Evolutionary conservation across 2,888 invertebrate genomes (phyloP).

Genomic region (Hanleya hanleyi): DNA sequence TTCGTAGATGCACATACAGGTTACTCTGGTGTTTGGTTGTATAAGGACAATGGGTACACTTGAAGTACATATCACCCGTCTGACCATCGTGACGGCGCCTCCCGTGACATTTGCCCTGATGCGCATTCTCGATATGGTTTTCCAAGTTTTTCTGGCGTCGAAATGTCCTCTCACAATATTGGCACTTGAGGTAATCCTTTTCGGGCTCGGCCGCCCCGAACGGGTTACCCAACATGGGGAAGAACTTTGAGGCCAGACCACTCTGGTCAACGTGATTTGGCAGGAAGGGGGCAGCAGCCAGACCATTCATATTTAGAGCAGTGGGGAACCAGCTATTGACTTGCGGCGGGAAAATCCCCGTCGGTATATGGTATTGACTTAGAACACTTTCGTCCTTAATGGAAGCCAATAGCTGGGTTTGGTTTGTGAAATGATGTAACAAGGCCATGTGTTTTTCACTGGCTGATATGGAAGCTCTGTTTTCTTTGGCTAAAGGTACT

Average conservation of each 20-base stretch:
- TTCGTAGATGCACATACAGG: constrained; percentile 71
- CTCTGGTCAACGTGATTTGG: constrained; percentile 50
- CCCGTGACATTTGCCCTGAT: constrained; percentile 66
- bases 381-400: constrained; percentile 2
- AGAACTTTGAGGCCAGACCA: constrained; percentile 54
- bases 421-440: background rate
- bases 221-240: constrained; percentile 58
- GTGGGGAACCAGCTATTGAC: background rate
- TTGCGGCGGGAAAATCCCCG: background rate
- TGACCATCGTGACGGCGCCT: constrained; percentile 43
- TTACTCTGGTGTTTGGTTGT: constrained; percentile 73
- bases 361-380: background rate
- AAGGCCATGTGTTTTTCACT: background rate
- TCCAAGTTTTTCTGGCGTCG: constrained; percentile 71
- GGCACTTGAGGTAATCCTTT: constrained; percentile 66
- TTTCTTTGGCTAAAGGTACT: background rate
- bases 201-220: constrained; percentile 53
- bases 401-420: constrained; percentile 1
- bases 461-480: background rate
- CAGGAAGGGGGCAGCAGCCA: constrained; percentile 57
- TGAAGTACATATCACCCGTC: constrained; percentile 69
- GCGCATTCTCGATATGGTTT: constrained; percentile 71
- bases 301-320: constrained; percentile 48
- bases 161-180: constrained; percentile 68
- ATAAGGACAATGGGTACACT: constrained; percentile 72